phyloP scores from a whole-genome alignment of 2,113 vertebrate genomes.

The Sturnira hondurensis region DNA sequence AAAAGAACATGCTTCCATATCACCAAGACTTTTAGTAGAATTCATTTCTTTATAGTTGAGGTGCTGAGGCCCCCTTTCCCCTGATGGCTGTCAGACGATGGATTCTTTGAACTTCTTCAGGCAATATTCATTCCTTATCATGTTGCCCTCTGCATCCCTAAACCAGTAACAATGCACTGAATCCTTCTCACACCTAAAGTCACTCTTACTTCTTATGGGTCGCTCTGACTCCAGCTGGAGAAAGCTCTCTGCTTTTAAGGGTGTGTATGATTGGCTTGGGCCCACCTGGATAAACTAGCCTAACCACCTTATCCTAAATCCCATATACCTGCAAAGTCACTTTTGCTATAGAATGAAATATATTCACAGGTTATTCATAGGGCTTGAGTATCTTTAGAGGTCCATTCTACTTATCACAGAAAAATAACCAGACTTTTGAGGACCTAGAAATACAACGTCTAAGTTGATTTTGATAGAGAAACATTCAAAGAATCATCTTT shows the following conservation, averaged over 20 bases:
- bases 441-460: not conserved
- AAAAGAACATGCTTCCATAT: not conserved
- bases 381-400: not conserved
- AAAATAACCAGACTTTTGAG: not conserved
- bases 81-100: not conserved
- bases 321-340: not conserved
- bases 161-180: not conserved
- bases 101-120: not conserved
- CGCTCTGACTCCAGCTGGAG: not conserved
- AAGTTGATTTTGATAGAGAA: not conserved
- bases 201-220: not conserved
- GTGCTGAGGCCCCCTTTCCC: not conserved
- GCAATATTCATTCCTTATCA: not conserved
- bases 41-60: not conserved
- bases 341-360: not conserved
- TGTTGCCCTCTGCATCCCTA: not conserved
- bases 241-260: not conserved
- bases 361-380: not conserved
- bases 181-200: not conserved
- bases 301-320: not conserved
- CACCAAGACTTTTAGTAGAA: not conserved
- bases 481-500: not conserved
- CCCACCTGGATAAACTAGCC: not conserved
- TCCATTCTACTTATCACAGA: not conserved
- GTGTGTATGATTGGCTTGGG: not conserved